These are phyloP conservation scores for Plebejus argus DNA, from an alignment of 2,888 invertebrate genomes.

Conservation along the genomic window DNA sequence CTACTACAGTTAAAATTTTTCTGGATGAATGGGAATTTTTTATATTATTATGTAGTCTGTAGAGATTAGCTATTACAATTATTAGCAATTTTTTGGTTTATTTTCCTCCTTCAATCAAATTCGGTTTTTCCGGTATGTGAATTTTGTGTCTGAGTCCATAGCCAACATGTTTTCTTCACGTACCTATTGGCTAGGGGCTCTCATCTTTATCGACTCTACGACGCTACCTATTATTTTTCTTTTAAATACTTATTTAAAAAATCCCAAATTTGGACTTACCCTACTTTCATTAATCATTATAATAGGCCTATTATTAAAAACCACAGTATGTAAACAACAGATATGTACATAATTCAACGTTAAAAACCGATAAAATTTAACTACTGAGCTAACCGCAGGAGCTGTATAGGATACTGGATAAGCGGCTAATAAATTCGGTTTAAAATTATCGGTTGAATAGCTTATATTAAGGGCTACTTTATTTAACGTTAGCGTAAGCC, in stretches of 20 bases:
- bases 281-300: background rate
- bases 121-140: no score
- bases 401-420: background rate
- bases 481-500: background rate
- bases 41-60: no score
- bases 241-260: background rate
- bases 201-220: background rate
- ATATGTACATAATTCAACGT: background rate
- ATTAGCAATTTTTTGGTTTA: no score
- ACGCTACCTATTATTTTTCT: background rate
- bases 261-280: background rate
- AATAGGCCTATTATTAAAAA: background rate
- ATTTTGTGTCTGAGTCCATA: no score
- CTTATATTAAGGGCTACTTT: background rate
- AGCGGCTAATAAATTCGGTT: background rate
- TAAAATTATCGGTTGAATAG: background rate
- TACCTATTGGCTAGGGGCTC: background rate
- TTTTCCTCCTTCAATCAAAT: no score
- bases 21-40: no score
- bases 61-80: no score
- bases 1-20: background rate
- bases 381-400: background rate
- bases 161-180: no score
- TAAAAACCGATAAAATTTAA: background rate
- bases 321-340: background rate